Percentiles rank a stretch among this genome's conserved stretches.
phyloP scores from a whole-genome alignment of 92 coral and sea anemone genomes.

The Anthopleura xanthogrammica region DNA sequence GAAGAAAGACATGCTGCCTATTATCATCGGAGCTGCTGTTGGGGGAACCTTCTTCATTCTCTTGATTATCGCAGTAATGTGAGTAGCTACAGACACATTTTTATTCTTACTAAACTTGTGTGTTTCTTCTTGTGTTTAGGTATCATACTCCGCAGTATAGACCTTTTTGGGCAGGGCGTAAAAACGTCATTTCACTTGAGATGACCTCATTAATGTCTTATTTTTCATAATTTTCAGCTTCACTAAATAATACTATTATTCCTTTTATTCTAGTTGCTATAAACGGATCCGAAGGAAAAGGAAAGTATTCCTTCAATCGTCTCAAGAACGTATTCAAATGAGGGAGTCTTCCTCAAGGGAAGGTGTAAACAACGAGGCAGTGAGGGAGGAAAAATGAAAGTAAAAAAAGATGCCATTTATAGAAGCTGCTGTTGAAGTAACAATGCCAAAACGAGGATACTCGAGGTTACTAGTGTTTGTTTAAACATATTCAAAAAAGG shows the following conservation, averaged over 20 bases:
- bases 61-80: background rate
- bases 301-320: background rate
- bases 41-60: constrained; percentile 16
- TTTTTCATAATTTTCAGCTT: no score
- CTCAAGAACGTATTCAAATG: background rate
- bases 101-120: no score
- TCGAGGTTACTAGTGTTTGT: no score
- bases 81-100: background rate
- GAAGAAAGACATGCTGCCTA: background rate
- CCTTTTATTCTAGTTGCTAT: background rate
- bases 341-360: background rate
- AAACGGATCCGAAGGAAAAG: background rate
- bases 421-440: no score
- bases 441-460: no score
- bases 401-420: no score
- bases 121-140: no score
- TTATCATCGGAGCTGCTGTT: constrained; percentile 24
- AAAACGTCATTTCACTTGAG: background rate
- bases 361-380: background rate
- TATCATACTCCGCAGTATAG: background rate
- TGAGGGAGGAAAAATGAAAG: background rate
- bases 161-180: no score
- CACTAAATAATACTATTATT: background rate
- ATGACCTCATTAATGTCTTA: background rate
- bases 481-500: no score